Percentiles rank a stretch among this genome's conserved stretches.
These are phyloP conservation scores for Drosophila willistoni DNA, from an alignment of 1,140 invertebrate genomes.

Conservation along the genomic window DNA sequence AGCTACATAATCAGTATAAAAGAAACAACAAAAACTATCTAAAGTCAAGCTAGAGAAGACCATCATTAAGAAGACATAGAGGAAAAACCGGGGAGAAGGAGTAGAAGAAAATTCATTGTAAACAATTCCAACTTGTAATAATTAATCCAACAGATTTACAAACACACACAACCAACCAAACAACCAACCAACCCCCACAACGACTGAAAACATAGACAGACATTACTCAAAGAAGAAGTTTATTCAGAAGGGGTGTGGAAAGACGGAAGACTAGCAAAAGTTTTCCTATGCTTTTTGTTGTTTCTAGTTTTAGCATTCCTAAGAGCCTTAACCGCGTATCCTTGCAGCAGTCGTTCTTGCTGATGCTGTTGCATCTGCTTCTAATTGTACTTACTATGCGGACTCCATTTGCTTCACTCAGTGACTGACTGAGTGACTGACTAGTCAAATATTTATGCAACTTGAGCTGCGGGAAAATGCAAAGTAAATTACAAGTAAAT, in stretches of 20 bases:
- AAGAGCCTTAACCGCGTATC: slow-evolving; percentile 58
- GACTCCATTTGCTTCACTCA: slow-evolving; percentile 36
- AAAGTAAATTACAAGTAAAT: slow-evolving; percentile 66
- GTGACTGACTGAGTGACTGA: slow-evolving; percentile 28
- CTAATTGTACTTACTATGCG: slow-evolving; percentile 74
- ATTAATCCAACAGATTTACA: slow-evolving; percentile 79
- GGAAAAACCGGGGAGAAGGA: slow-evolving; percentile 14
- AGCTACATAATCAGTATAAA: slow-evolving; percentile 45
- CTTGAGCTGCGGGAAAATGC: slow-evolving; percentile 31
- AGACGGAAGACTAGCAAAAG: background rate
- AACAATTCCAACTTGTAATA: slow-evolving; percentile 79
- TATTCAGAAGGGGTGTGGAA: background rate
- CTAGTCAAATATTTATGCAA: slow-evolving; percentile 74
- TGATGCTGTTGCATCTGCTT: slow-evolving; percentile 39
- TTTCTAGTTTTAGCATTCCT: slow-evolving; percentile 67
- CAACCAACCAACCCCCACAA: slow-evolving; percentile 32
- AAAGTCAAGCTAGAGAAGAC: slow-evolving; percentile 15
- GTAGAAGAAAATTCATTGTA: slow-evolving; percentile 66
- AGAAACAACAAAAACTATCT: slow-evolving; percentile 21
- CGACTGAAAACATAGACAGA: background rate
- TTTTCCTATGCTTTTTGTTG: slow-evolving; percentile 57
- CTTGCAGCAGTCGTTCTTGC: slow-evolving; percentile 31
- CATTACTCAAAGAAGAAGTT: slow-evolving; percentile 69
- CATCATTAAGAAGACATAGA: background rate
- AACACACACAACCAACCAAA: slow-evolving; percentile 40